These are phyloP conservation scores for Plebejus anna DNA, from an alignment of 2,888 invertebrate species.

Conservation along the genomic window DNA sequence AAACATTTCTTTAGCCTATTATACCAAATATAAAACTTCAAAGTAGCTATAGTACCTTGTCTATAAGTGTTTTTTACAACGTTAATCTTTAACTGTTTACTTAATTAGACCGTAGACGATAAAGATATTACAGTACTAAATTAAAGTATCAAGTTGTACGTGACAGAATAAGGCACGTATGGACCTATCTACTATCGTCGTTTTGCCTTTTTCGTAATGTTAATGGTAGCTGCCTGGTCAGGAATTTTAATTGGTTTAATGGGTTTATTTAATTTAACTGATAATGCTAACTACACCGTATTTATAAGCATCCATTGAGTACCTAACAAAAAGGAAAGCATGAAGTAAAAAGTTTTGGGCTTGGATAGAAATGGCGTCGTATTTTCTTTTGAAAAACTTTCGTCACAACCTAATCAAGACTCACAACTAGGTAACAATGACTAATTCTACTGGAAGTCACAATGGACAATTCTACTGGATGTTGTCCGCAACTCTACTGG, in stretches of 20 bases:
- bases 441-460: no score
- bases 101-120: background rate
- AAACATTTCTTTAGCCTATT: no score
- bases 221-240: constrained; percentile 11
- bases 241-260: constrained; percentile 25
- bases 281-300: background rate
- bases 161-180: constrained; percentile 12
- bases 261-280: constrained; percentile 23
- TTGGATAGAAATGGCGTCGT: background rate
- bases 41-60: no score
- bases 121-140: background rate
- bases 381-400: background rate
- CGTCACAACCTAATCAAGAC: no score
- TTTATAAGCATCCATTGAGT: background rate
- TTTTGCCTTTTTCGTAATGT: constrained; percentile 23
- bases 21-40: no score
- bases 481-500: no score
- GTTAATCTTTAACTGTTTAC: no score
- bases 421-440: no score
- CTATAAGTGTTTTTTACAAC: no score
- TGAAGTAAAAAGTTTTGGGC: background rate
- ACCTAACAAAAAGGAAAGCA: background rate
- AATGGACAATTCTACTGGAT: no score
- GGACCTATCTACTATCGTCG: background rate
- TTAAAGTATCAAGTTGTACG: background rate